Evolutionary conservation across 2,888 invertebrate species (phyloP).

Genomic region (Perizoma affinitatum): DNA sequence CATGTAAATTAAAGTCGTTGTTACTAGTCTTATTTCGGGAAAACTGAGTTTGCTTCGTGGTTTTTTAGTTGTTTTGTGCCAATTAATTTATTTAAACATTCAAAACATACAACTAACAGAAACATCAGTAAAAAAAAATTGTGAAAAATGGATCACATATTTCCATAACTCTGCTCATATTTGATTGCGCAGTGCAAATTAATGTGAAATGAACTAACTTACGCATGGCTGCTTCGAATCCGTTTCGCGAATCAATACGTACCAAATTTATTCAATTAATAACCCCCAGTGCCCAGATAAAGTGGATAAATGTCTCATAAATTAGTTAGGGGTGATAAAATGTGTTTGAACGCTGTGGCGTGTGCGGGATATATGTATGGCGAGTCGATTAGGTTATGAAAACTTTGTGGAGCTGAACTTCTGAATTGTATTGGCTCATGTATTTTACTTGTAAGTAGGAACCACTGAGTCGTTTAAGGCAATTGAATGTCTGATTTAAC

Average conservation of each 20-base stretch:
- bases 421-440: not conserved
- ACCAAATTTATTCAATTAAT: conserved; percentile 52
- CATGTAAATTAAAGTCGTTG: too few relatives aligned
- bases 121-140: too few relatives aligned
- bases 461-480: too few relatives aligned
- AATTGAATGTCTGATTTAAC: too few relatives aligned
- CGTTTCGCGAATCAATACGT: conserved; percentile 42
- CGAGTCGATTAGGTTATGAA: conserved; percentile 24
- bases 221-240: conserved; percentile 33
- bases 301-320: conserved; percentile 53
- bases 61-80: too few relatives aligned
- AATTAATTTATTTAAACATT: too few relatives aligned
- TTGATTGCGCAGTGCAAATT: conserved; percentile 30
- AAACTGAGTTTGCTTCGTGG: too few relatives aligned
- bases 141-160: not conserved
- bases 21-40: too few relatives aligned
- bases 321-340: conserved; percentile 50
- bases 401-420: conserved; percentile 15
- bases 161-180: conserved; percentile 15
- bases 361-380: conserved; percentile 21
- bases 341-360: conserved; percentile 33
- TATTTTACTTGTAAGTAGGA: too few relatives aligned
- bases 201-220: conserved; percentile 43
- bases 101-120: too few relatives aligned
- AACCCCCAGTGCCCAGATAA: conserved; percentile 44